phyloP scores from a whole-genome alignment of 2,113 vertebrate genomes.

The Vulpes lagopus region DNA sequence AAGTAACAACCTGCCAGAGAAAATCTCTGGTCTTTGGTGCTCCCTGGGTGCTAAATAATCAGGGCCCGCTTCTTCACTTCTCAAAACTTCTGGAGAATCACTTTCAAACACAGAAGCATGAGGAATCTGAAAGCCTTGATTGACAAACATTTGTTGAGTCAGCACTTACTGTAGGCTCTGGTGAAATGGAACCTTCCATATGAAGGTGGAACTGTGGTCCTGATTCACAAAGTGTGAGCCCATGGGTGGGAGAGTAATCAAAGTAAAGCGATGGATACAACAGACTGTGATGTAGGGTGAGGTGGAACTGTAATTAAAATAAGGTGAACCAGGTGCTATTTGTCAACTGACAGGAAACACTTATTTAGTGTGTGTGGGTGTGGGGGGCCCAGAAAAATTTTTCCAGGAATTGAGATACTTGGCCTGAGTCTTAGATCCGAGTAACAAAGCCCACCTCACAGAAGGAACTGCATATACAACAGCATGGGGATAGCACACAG shows the following conservation, averaged over 20 bases:
- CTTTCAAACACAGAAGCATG: not conserved
- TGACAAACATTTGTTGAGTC: not conserved
- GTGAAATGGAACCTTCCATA: too few relatives aligned
- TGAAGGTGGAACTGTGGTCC: not conserved
- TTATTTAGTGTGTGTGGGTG: not conserved
- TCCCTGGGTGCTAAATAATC: not conserved
- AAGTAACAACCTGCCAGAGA: not conserved
- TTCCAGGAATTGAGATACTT: not conserved
- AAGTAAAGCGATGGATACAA: not conserved
- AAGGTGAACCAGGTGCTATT: not conserved
- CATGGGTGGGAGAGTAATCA: not conserved
- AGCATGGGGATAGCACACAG: fast-evolving
- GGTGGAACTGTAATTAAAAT: not conserved
- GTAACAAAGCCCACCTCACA: not conserved
- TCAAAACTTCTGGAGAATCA: not conserved
- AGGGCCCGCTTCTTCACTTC: not conserved
- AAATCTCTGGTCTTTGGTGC: not conserved
- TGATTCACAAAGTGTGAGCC: not conserved
- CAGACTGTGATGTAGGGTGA: not conserved
- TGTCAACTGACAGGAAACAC: not conserved
- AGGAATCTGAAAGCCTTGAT: not conserved
- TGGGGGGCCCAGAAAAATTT: not conserved
- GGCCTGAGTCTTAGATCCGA: not conserved
- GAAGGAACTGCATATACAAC: not conserved
- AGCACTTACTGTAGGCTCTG: too few relatives aligned